phyloP scores from a whole-genome alignment of 1,140 invertebrate genomes.

The Drosophila guanche region DNA sequence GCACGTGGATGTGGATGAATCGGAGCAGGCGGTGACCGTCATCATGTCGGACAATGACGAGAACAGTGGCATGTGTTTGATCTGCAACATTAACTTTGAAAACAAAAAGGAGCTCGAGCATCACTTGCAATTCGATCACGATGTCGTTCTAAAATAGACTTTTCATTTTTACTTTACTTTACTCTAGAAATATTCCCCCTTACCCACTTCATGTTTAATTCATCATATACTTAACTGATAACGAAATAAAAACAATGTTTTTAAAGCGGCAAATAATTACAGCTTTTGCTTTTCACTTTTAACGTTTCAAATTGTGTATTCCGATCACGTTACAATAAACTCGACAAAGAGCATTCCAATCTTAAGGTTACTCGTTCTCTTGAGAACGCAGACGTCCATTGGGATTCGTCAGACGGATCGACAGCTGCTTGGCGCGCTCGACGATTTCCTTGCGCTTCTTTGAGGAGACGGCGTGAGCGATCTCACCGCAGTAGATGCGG shows the following conservation, averaged over 20 bases:
- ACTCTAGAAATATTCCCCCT: slow-evolving; percentile 12
- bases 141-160: slow-evolving; percentile 69
- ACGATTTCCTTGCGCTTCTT: slow-evolving; percentile 98
- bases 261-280: not conserved
- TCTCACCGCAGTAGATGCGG: slow-evolving; percentile 97
- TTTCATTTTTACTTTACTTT: slow-evolving; percentile 4
- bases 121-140: slow-evolving; percentile 73
- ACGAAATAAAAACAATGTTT: not conserved
- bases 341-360: slow-evolving; percentile 51
- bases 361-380: slow-evolving; percentile 95
- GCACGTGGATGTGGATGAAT: slow-evolving; percentile 72
- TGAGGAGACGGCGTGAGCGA: slow-evolving; percentile 97
- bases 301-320: slow-evolving; percentile 70
- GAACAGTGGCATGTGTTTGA: slow-evolving; percentile 63
- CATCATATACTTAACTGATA: slow-evolving; percentile 19
- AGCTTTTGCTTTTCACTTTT: slow-evolving; percentile 12
- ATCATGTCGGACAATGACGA: slow-evolving; percentile 72
- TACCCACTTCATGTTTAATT: slow-evolving; percentile 6
- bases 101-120: slow-evolving; percentile 72
- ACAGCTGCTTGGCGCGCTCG: slow-evolving; percentile 97
- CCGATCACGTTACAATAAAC: slow-evolving; percentile 69
- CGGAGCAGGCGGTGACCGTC: slow-evolving; percentile 70
- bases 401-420: slow-evolving; percentile 97
- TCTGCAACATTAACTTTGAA: slow-evolving; percentile 70
- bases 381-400: slow-evolving; percentile 97